A percentile compares a stretch with the other conserved stretches of the same genome.
phyloP scores from a whole-genome alignment of 2,797 vertebrate species.

The Chelon auratus region DNA sequence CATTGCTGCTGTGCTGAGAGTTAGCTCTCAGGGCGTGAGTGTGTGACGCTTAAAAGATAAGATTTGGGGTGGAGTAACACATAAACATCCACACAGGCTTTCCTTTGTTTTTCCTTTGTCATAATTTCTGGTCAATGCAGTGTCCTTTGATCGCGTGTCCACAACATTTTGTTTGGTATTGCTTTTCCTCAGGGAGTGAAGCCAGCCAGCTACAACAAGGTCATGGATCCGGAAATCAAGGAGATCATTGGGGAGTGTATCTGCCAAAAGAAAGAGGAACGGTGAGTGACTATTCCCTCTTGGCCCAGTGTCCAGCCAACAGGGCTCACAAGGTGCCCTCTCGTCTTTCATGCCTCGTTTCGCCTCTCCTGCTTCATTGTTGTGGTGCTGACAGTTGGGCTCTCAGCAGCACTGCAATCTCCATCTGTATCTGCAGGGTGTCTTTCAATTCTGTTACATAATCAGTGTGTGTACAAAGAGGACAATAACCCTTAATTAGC shows the following conservation, averaged over 20 bases:
- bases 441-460: conserved; percentile 56
- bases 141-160: conserved; percentile 19
- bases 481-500: conserved; percentile 38
- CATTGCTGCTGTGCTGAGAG: conserved; percentile 7
- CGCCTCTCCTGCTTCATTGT: conserved; percentile 34
- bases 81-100: not conserved
- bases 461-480: conserved; percentile 47
- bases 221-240: conserved; percentile 97
- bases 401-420: conserved; percentile 57
- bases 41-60: conserved; percentile 13
- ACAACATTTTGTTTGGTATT: conserved; percentile 52
- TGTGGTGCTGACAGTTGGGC: conserved; percentile 49
- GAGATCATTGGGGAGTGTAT: conserved; percentile 99
- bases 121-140: conserved; percentile 26
- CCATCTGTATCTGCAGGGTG: conserved; percentile 51
- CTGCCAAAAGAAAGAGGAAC: conserved; percentile 98
- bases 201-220: conserved; percentile 98
- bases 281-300: conserved; percentile 85
- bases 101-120: conserved; percentile 15
- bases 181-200: conserved; percentile 91
- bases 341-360: conserved; percentile 42
- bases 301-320: conserved; percentile 33
- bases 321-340: conserved; percentile 49
- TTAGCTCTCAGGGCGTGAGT: not conserved
- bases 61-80: conserved; percentile 4